Conservation (phyloP, 2,888 invertebrate species). For the Caenorhabditis japonica region DNA sequence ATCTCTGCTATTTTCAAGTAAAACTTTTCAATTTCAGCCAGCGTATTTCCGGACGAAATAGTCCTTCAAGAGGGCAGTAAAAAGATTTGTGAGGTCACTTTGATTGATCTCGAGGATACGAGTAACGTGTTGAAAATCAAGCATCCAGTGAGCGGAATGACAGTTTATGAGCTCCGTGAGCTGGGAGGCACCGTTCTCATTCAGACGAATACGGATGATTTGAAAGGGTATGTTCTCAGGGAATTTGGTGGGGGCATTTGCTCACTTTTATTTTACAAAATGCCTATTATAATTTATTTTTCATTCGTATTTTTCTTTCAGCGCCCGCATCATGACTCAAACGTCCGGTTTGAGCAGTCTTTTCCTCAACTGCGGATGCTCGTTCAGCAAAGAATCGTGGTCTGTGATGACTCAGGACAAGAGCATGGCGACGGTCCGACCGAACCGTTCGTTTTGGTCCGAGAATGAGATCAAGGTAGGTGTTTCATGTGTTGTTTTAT, state of each 20-base stretch:
- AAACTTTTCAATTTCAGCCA: constrained; percentile 52
- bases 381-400: constrained; percentile 70
- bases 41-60: constrained; percentile 70
- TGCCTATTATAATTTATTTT: no score
- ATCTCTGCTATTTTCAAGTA: neutral
- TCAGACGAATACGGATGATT: constrained; percentile 55
- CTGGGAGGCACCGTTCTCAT: constrained; percentile 55
- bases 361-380: constrained; percentile 66
- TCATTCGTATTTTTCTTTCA: no score
- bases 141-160: constrained; percentile 70
- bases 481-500: no score
- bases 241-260: no score
- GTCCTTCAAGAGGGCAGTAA: constrained; percentile 68
- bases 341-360: constrained; percentile 46
- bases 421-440: constrained; percentile 60
- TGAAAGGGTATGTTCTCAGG: constrained; percentile 53
- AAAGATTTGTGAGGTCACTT: constrained; percentile 56
- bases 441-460: constrained; percentile 65
- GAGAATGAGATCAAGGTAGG: constrained; percentile 72
- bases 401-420: constrained; percentile 57
- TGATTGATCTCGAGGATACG: constrained; percentile 59
- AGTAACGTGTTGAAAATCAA: constrained; percentile 68
- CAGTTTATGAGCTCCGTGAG: constrained; percentile 54
- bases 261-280: no score
- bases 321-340: constrained; percentile 56